These are phyloP conservation scores for Crocodylus rhombifer DNA, from an alignment of 2,797 vertebrate genomes.

Conservation along the genomic window DNA sequence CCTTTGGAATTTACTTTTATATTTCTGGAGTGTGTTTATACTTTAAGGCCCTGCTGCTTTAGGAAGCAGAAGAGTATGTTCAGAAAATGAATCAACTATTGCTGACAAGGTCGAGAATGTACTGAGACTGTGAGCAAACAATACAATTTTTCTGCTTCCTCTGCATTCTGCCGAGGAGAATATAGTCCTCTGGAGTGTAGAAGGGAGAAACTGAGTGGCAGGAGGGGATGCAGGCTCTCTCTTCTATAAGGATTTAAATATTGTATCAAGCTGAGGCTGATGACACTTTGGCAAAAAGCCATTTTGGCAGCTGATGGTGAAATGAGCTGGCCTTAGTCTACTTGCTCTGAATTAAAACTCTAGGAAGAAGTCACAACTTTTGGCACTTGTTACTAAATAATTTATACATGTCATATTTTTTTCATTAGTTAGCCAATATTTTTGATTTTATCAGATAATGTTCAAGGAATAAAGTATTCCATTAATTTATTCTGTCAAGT, in stretches of 20 bases:
- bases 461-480: neutral
- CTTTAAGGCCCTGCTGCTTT: neutral
- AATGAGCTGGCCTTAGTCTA: neutral
- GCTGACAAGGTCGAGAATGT: neutral
- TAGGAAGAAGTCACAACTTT: neutral
- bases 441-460: neutral
- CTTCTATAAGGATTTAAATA: neutral
- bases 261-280: neutral
- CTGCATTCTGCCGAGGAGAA: neutral
- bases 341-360: neutral
- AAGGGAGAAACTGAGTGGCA: neutral
- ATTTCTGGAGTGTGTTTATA: neutral
- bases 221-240: neutral
- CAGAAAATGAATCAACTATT: slow-evolving; percentile 7
- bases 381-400: neutral
- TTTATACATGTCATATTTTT: neutral
- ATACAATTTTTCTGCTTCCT: neutral
- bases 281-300: neutral
- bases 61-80: neutral
- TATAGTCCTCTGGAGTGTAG: neutral
- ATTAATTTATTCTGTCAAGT: neutral
- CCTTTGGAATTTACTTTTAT: neutral
- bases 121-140: neutral
- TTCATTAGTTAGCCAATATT: neutral
- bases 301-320: neutral